Percentiles rank a stretch among this genome's conserved stretches.
Conservation (phyloP, 2,797 vertebrate genomes). For the Tenualosa ilisha region DNA sequence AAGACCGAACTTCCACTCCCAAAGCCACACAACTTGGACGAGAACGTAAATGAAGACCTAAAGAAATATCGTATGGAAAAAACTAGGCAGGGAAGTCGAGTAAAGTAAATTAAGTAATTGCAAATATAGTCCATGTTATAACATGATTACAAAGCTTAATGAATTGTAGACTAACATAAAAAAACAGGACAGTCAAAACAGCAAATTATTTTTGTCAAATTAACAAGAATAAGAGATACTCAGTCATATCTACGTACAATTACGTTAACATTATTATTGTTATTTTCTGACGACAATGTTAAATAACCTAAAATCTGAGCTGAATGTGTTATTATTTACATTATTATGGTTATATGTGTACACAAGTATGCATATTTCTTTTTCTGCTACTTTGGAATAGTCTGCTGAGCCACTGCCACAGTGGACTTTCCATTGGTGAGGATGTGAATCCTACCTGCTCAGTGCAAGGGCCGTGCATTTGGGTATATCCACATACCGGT, state of each 20-base stretch:
- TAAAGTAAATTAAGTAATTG: not conserved
- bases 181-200: not conserved
- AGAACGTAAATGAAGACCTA: slow-evolving; percentile 3
- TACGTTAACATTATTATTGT: not conserved
- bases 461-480: not conserved
- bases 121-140: not conserved
- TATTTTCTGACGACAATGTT: not conserved
- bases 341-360: not conserved
- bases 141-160: not conserved
- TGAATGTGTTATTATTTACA: not conserved
- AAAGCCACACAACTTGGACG: slow-evolving; percentile 61
- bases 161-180: not conserved
- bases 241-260: too few species aligned
- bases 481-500: not conserved
- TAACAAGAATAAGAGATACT: too few species aligned
- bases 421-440: not conserved
- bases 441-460: not conserved
- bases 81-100: not conserved
- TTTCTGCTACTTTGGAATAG: not conserved
- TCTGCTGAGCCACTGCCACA: not conserved
- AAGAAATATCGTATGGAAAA: not conserved
- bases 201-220: not conserved
- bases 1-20: slow-evolving; percentile 77
- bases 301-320: not conserved
- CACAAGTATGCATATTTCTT: not conserved